phyloP scores from a whole-genome alignment of 2,888 invertebrate species.

The Meliscaeva auricollis region DNA sequence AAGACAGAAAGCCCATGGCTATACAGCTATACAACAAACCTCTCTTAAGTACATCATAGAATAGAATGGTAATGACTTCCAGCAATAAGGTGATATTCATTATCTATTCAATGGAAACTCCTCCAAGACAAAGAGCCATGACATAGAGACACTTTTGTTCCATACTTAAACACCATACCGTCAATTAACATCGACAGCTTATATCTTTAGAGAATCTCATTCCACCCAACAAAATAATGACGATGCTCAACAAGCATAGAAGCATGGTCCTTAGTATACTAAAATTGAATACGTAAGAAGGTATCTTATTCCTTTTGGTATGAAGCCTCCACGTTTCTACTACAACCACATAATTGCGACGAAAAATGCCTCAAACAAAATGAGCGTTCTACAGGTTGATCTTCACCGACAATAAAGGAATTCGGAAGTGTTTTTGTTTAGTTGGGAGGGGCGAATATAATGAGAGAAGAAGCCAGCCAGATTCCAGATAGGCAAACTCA shows the following conservation, averaged over 20 bases:
- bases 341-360: constrained; percentile 14
- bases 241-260: constrained; percentile 56
- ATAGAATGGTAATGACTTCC: not conserved
- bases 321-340: not conserved
- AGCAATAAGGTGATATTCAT: constrained; percentile 17
- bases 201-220: constrained; percentile 23
- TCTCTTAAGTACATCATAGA: not conserved
- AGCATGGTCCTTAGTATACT: constrained; percentile 41
- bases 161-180: constrained; percentile 27
- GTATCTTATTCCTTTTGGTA: constrained; percentile 11
- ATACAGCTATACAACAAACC: not conserved
- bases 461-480: not conserved
- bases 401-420: constrained; percentile 28
- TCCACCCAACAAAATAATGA: not conserved
- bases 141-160: constrained; percentile 21
- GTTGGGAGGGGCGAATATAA: not conserved
- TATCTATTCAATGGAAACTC: constrained; percentile 8
- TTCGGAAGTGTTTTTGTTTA: constrained; percentile 43
- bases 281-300: constrained; percentile 50
- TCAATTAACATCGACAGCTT: constrained; percentile 63
- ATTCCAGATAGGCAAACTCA: not conserved
- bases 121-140: constrained; percentile 17
- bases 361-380: constrained; percentile 36
- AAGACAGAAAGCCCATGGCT: too few relatives aligned
- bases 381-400: constrained; percentile 52